These are phyloP conservation scores for Alexandromys fortis DNA, from an alignment of 2,113 vertebrate genomes.

Conservation along the genomic window DNA sequence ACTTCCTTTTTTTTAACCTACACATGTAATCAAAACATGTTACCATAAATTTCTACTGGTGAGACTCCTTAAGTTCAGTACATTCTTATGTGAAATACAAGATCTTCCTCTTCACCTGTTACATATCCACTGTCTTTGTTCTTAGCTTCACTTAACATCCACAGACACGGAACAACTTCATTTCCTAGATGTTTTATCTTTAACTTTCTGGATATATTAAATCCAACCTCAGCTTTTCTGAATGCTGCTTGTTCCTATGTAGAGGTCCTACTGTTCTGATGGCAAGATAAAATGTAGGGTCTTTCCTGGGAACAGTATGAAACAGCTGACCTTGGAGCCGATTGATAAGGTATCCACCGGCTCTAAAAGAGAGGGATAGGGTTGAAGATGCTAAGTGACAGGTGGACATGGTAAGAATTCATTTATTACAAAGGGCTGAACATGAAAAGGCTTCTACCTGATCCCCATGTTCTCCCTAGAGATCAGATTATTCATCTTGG, in stretches of 20 bases:
- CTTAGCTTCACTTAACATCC: neutral
- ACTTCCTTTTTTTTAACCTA: constrained; percentile 47
- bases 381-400: neutral
- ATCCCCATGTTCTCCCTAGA: neutral
- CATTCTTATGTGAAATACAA: constrained; percentile 56
- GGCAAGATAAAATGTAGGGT: neutral
- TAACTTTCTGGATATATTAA: neutral
- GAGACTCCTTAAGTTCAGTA: constrained; percentile 46
- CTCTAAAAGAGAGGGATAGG: neutral
- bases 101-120: neutral
- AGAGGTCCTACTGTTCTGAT: neutral
- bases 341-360: neutral
- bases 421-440: neutral
- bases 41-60: constrained; percentile 65
- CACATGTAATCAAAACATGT: constrained; percentile 67
- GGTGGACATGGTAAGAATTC: neutral
- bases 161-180: constrained; percentile 17
- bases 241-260: neutral
- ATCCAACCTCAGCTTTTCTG: neutral
- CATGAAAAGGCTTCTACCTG: neutral
- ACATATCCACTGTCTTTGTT: neutral
- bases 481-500: neutral
- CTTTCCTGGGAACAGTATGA: neutral
- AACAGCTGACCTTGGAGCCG: neutral
- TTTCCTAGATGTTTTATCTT: constrained; percentile 36